A percentile compares a stretch with the other conserved stretches of the same genome.
phyloP scores from a whole-genome alignment of 2,113 vertebrate species.

The Spermophilus dauricus region DNA sequence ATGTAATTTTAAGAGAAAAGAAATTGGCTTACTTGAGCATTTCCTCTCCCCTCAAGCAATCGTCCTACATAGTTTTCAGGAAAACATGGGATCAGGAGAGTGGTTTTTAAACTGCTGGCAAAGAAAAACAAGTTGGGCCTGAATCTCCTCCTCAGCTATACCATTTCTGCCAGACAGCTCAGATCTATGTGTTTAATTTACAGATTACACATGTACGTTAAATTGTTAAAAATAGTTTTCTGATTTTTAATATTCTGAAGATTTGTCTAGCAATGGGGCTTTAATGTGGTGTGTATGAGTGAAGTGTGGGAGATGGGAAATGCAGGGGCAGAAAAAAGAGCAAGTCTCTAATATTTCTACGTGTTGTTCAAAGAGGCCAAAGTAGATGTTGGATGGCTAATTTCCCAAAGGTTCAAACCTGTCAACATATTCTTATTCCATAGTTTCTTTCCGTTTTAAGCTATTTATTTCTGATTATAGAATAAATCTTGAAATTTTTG shows the following conservation, averaged over 20 bases:
- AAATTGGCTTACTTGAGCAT: not conserved
- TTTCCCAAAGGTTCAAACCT: not conserved
- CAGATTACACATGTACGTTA: not conserved
- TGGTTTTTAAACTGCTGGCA: not conserved
- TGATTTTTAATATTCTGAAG: not conserved
- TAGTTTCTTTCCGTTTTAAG: not conserved
- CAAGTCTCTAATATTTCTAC: not conserved
- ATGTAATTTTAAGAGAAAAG: not conserved
- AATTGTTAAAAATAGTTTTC: not conserved
- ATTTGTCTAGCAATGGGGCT: not conserved
- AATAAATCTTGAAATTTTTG: not conserved
- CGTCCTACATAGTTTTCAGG: not conserved
- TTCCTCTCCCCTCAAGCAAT: not conserved
- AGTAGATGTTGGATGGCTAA: not conserved
- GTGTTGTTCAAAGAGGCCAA: not conserved
- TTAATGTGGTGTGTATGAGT: not conserved
- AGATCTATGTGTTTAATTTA: not conserved
- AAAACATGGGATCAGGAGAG: not conserved
- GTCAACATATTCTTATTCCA: not conserved
- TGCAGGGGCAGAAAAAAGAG: not conserved
- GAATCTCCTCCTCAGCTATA: not conserved
- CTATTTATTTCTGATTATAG: not conserved
- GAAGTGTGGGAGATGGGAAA: not conserved
- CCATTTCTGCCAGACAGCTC: not conserved
- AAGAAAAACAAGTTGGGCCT: not conserved